These are phyloP conservation scores for Anomalospiza imberbis DNA, from an alignment of 2,797 vertebrate species.

Conservation along the genomic window DNA sequence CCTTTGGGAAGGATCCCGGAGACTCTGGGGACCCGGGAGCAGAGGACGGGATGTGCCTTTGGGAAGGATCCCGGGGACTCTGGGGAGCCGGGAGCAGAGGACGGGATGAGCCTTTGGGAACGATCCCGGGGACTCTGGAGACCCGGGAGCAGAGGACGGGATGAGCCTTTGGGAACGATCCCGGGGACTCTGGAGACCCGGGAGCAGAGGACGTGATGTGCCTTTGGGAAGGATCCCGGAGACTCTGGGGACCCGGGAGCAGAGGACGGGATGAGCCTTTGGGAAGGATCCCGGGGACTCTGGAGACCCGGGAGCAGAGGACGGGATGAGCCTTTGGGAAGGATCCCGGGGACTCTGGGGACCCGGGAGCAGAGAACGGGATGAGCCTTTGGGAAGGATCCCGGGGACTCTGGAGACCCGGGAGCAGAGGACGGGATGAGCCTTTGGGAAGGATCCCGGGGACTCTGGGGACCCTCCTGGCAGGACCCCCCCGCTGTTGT, in stretches of 20 bases:
- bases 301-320: background rate
- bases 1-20: background rate
- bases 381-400: too few relatives aligned
- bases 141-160: background rate
- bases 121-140: background rate
- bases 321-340: background rate
- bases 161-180: background rate
- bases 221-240: background rate
- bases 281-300: background rate
- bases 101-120: background rate
- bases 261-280: fast-evolving
- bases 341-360: background rate
- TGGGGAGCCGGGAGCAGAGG: background rate
- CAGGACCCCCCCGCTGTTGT: fast-evolving
- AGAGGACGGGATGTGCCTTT: fast-evolving
- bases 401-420: background rate
- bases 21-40: background rate
- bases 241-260: background rate
- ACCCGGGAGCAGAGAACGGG: background rate
- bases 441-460: background rate
- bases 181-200: background rate
- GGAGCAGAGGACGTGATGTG: background rate
- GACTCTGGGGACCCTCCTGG: background rate
- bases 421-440: background rate
- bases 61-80: background rate